Base-by-base conservation (phyloP, 2,888 invertebrate species). In the Cephus spinipes region DNA sequence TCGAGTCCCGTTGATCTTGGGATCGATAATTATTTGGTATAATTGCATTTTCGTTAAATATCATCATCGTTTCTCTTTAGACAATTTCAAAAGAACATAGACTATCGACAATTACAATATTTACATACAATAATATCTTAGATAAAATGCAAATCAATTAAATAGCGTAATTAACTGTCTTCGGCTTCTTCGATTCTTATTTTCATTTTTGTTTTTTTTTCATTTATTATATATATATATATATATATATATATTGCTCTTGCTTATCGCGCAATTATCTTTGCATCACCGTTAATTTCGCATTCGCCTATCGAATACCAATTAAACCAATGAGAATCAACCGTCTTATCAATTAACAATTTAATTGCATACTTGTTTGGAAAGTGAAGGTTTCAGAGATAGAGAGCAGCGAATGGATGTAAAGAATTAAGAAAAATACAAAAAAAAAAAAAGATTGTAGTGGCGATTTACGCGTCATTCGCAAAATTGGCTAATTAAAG, bases 31-130 rank as follows among this genome's bases (percentile, higher is more conserved):
- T 85, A 86, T 88, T 88, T 88, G 88, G 87, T 88, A 87, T 84
- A 87, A 85, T 88, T 86, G 86, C 85, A 84, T 87, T 83, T 81
- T 80, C 55, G 23, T 76, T 79, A 82, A 85, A 83, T 86, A 84
- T 82, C 81, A 82, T 80, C 75, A 80, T 80, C 78, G 35, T 12
- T 12, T 78, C 75, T 77, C 73, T 78, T 77, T 68, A 76, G 79
- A 77, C 80, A 80, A 75, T 79, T 73, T 71, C 78, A 76, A 79
- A 84, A 78, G 78, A 73, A 73, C 55, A 79, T 74, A 31, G 73
- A 78, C 73, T 73, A 68, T 74, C 34, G 74, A 36, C 74, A 82
- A 83, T 81, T 81, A 79, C 75, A 71, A 82, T 88, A 87, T 83
- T 83, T 88, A 87, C 85, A 80, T 83, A 82, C 80, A 83, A 81